Base-by-base conservation (phyloP, 2,797 vertebrate genomes). In the Crocodylus rhombifer region DNA sequence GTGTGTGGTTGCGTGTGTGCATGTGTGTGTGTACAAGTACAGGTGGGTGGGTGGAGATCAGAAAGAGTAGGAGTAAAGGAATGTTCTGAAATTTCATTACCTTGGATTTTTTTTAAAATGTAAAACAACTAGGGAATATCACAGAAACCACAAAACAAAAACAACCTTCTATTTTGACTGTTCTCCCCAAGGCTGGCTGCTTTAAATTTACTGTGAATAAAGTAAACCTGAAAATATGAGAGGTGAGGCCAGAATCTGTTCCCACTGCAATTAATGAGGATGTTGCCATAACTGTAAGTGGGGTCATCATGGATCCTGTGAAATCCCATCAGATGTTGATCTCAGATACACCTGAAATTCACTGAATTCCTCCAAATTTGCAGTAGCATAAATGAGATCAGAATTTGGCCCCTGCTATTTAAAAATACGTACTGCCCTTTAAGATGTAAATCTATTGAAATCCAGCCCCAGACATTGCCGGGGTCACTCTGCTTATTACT, bases 391-490 rank as follows among this genome's bases (percentile, higher is more conserved):
- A 86, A 9, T 89, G 6, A 92, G 79, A 77, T 89, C 82, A 84
- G 92, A 87, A 90, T 97, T 92, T 94, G 90, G 90, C 62, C 51
- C 61, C 10, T 89, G 75, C 91, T 84, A 81, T 93, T 95, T 96
- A 87, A 95, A 96, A 95, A 94, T 76, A 92, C 67, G 91, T 92
- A 86, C 89, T 95, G 95, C 94, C 96, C 97, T 98, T 98, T 98
- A 97, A 97, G 97, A 98, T 98, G 98, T 97, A 98, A 98, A 98
- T 98, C 96, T 97, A 97, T 95, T 97, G 97, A 97, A 98, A 98
- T 97, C 97, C 94, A 93, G 96, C 92, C 92, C 94, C 95, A 96
- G 87, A 92, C 95, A 95, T 93, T 91, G 93, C 20, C 57, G 91
- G 97, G 96, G 96, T 97, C 97, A 97, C 93, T 91, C 95, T 97